Conservation (phyloP, 2,113 vertebrate genomes). For the Osmerus eperlanus region DNA sequence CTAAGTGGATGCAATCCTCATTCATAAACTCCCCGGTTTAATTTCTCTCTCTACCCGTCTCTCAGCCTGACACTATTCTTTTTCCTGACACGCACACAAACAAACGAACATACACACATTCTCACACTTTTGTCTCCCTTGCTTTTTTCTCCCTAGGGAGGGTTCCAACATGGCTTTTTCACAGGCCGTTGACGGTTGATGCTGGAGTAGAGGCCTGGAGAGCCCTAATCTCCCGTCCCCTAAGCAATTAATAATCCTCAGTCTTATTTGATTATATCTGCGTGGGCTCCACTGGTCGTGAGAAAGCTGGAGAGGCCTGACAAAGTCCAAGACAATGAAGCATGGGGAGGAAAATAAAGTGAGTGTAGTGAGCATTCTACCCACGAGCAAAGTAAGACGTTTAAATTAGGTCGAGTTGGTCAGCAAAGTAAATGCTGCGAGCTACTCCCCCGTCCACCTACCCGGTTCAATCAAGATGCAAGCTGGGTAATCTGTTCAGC, state of each 20-base stretch:
- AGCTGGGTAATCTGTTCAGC: too few species aligned
- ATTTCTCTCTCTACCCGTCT: too few species aligned
- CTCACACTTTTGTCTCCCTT: background rate
- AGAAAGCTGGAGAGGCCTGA: slow-evolving; percentile 59
- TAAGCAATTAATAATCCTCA: slow-evolving; percentile 65
- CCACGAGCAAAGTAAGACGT: too few species aligned
- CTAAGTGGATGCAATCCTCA: too few species aligned
- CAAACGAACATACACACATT: background rate
- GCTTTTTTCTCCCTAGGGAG: background rate
- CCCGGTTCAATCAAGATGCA: too few species aligned
- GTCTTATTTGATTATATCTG: slow-evolving; percentile 60
- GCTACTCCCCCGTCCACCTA: too few species aligned
- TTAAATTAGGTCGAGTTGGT: too few species aligned
- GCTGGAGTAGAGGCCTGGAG: slow-evolving; percentile 31
- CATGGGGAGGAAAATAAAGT: too few species aligned
- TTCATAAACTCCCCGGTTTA: too few species aligned
- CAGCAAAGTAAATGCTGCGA: too few species aligned
- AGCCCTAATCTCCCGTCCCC: slow-evolving; percentile 34
- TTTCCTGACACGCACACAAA: background rate
- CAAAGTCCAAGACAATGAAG: too few species aligned
- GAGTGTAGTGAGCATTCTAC: too few species aligned
- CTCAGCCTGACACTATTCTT: background rate
- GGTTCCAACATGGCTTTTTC: slow-evolving; percentile 24
- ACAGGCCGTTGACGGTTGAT: slow-evolving; percentile 23
- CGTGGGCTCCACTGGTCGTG: slow-evolving; percentile 54